Evolutionary conservation across 2,888 invertebrate genomes (phyloP).

Genomic region (Phasia obesa): DNA sequence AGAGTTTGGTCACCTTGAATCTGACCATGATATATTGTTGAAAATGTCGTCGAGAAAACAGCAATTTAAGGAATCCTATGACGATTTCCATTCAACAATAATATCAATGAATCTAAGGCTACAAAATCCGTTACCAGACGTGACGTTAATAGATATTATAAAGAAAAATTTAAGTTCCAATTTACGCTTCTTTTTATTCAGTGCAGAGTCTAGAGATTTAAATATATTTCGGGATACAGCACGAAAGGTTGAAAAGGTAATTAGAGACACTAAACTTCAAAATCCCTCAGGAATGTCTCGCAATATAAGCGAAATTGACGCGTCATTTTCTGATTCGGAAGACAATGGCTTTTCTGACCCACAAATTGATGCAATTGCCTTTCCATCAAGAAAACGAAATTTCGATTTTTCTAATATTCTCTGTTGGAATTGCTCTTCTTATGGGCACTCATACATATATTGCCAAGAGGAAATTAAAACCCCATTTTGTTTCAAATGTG

Average conservation of each 20-base stretch:
- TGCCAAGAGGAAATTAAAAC: conserved; percentile 1
- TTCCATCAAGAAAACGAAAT: background rate
- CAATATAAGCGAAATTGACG: background rate
- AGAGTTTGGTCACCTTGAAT: conserved; percentile 16
- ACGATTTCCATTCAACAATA: conserved; percentile 8
- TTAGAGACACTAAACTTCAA: background rate
- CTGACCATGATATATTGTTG: conserved; percentile 28
- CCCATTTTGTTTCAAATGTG: conserved; percentile 24
- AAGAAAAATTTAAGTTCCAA: conserved; percentile 12
- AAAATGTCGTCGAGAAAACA: conserved; percentile 22
- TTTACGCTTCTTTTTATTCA: conserved; percentile 14
- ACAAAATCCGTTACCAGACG: background rate
- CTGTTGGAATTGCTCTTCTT: conserved; percentile 20
- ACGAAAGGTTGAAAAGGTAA: conserved; percentile 7
- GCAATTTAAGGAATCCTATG: conserved; percentile 5
- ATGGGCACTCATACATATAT: conserved; percentile 16
- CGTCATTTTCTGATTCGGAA: too few relatives aligned
- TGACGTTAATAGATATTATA: background rate
- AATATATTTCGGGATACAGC: conserved; percentile 12
- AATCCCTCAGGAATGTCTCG: background rate
- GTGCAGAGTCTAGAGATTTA: background rate
- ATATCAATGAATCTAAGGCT: background rate
- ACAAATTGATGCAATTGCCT: background rate
- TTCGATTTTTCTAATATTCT: background rate
- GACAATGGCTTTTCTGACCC: background rate